phyloP scores from a whole-genome alignment of 2,888 invertebrate genomes.

The Eupithecia pulchellata region DNA sequence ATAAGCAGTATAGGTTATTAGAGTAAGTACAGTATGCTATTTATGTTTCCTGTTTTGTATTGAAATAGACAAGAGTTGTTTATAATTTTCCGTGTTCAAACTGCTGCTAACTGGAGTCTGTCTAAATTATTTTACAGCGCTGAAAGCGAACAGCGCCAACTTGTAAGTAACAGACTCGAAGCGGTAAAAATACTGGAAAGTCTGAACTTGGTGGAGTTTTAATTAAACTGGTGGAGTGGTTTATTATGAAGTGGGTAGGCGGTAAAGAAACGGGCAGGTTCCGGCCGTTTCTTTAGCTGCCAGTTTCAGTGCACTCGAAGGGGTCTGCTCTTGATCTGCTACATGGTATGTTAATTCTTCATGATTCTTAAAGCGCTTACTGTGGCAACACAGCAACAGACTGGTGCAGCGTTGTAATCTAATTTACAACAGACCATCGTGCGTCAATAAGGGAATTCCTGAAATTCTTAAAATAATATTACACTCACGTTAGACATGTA shows the following conservation, averaged over 20 bases:
- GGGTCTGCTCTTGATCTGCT: neutral
- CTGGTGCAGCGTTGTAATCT: neutral
- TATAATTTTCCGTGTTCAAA: constrained; percentile 2
- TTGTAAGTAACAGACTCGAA: constrained; percentile 51
- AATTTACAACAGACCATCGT: neutral
- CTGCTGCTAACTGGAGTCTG: constrained; percentile 3
- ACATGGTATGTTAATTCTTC: neutral
- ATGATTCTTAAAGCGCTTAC: neutral
- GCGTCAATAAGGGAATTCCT: neutral
- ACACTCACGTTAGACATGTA: too few relatives aligned
- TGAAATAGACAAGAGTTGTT: neutral
- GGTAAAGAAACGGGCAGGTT: constrained; percentile 21
- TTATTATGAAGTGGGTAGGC: constrained; percentile 32
- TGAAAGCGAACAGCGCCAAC: constrained; percentile 22
- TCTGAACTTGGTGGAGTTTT: constrained; percentile 63
- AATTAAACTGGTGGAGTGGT: constrained; percentile 72
- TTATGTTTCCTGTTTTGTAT: too few relatives aligned
- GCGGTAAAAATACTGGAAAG: constrained; percentile 55
- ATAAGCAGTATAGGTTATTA: too few relatives aligned
- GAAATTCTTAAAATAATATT: too few relatives aligned
- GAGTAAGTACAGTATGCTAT: too few relatives aligned
- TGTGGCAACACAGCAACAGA: neutral
- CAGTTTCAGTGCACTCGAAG: constrained; percentile 15
- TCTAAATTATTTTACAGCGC: constrained; percentile 20
- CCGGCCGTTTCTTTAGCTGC: constrained; percentile 32